These are phyloP conservation scores for Zoanthus gigantus DNA, from an alignment of 92 coral and sea anemone genomes.

Conservation along the genomic window DNA sequence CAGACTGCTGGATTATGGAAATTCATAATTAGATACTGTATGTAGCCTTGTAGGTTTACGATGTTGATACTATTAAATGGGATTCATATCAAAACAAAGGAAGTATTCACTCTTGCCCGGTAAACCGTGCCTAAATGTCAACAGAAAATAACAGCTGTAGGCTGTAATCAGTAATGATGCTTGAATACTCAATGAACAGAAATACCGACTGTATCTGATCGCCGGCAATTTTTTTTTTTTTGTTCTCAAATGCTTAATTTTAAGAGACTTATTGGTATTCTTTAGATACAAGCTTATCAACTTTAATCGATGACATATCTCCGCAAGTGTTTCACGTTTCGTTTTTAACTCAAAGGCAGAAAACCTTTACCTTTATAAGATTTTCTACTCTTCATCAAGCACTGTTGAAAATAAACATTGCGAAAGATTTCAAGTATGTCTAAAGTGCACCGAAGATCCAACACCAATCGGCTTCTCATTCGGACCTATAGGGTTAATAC, in stretches of 20 bases:
- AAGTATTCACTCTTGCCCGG: neutral
- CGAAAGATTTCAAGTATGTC: slow-evolving; percentile 5
- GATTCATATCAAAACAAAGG: neutral
- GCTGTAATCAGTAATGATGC: neutral
- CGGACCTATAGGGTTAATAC: neutral
- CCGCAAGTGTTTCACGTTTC: no score
- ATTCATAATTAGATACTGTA: neutral
- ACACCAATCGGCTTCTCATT: neutral
- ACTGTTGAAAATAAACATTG: neutral
- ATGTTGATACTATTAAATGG: neutral
- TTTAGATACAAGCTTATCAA: no score
- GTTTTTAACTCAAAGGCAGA: neutral
- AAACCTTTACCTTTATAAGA: neutral
- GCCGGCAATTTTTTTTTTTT: no score
- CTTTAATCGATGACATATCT: no score
- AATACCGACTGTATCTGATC: no score
- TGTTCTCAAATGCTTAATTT: no score
- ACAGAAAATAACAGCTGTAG: neutral
- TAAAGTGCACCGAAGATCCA: no score
- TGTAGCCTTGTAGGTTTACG: neutral
- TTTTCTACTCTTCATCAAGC: neutral
- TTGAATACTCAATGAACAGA: no score
- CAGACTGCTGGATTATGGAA: neutral
- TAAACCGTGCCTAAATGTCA: neutral
- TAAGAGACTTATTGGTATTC: no score